A percentile compares a stretch with the other conserved stretches of the same genome.
phyloP scores from a whole-genome alignment of 2,888 invertebrate species.

The Lacanobia wlatinum region DNA sequence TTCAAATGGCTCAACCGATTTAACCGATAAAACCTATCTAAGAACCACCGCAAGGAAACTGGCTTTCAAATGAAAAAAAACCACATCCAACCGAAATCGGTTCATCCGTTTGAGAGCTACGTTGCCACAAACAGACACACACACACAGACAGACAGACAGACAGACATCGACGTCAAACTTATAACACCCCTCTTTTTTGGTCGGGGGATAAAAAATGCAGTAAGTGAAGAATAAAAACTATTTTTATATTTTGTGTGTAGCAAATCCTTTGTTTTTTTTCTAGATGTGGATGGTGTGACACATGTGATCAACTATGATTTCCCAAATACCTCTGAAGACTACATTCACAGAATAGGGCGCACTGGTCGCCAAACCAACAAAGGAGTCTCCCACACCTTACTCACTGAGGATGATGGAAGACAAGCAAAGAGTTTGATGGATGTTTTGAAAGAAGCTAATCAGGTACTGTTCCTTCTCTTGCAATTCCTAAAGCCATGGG shows the following conservation, averaged over 20 bases:
- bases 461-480: slow-evolving; percentile 84
- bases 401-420: slow-evolving; percentile 92
- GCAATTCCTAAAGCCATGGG: not conserved
- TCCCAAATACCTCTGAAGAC: slow-evolving; percentile 94
- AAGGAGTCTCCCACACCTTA: slow-evolving; percentile 94
- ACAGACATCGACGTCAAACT: too few relatives aligned
- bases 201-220: too few relatives aligned
- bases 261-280: slow-evolving; percentile 46
- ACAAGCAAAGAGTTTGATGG: slow-evolving; percentile 92
- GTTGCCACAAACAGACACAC: too few relatives aligned
- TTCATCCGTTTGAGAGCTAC: too few relatives aligned
- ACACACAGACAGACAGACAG: too few relatives aligned
- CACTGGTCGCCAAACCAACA: slow-evolving; percentile 93
- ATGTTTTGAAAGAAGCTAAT: slow-evolving; percentile 93
- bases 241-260: not conserved
- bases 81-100: too few relatives aligned
- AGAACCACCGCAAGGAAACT: too few relatives aligned
- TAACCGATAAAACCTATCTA: too few relatives aligned
- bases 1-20: too few relatives aligned
- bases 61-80: too few relatives aligned
- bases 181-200: too few relatives aligned
- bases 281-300: slow-evolving; percentile 94
- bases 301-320: slow-evolving; percentile 95
- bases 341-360: slow-evolving; percentile 95
- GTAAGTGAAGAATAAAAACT: too few relatives aligned